Evolutionary conservation across 2,113 vertebrate species (phyloP).

Genomic region (Mesoclemmys tuberculata): DNA sequence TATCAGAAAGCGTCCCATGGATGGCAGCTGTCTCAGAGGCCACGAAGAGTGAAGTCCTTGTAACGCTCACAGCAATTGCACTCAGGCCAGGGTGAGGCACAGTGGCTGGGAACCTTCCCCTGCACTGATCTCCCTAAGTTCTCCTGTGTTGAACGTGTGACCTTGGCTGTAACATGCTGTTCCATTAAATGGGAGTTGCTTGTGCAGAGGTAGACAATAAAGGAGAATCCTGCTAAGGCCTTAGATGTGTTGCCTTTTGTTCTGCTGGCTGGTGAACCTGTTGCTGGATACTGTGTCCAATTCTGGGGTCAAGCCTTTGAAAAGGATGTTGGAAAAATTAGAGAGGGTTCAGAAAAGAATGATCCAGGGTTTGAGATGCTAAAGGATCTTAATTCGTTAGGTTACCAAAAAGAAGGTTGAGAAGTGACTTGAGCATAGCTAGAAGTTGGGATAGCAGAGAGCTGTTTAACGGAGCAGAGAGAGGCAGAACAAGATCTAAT

Average conservation of each 20-base stretch:
- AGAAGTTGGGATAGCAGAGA: not conserved
- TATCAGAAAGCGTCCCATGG: not conserved
- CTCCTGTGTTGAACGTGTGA: not conserved
- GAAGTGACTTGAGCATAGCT: not conserved
- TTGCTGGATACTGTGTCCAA: not conserved
- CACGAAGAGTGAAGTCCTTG: not conserved
- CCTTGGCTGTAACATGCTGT: not conserved
- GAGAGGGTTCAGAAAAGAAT: not conserved
- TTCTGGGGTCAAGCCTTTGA: not conserved
- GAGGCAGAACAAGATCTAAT: not conserved
- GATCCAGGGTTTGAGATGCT: not conserved
- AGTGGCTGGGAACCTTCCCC: not conserved
- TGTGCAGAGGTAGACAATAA: not conserved
- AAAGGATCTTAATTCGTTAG: not conserved
- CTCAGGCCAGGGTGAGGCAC: not conserved
- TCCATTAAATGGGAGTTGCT: not conserved
- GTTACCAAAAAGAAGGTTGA: not conserved
- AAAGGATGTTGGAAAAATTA: not conserved
- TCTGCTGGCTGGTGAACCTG: not conserved
- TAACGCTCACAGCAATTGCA: not conserved
- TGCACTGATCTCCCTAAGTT: not conserved
- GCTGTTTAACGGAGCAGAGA: not conserved
- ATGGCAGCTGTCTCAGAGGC: not conserved
- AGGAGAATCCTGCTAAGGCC: not conserved
- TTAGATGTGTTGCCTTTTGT: not conserved